A percentile compares a stretch with the other conserved stretches of the same genome.
These are phyloP conservation scores for Microtus pennsylvanicus DNA, from an alignment of 2,113 vertebrate species.

Conservation along the genomic window DNA sequence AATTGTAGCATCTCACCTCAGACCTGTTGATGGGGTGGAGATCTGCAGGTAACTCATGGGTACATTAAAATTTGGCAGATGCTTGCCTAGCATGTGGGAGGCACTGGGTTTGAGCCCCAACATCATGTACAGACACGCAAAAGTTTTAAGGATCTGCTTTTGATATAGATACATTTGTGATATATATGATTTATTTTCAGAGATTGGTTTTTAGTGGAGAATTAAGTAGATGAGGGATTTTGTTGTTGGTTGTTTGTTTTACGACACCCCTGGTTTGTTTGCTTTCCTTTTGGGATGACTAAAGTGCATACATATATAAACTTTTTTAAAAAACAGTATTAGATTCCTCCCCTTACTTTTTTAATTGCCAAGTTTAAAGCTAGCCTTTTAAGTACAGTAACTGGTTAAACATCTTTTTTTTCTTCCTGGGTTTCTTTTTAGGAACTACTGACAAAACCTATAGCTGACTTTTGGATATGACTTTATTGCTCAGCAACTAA, in stretches of 20 bases:
- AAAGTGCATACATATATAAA: neutral
- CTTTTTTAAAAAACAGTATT: constrained; percentile 8
- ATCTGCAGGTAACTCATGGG: neutral
- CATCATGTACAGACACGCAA: neutral
- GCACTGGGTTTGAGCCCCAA: neutral
- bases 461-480: constrained; percentile 78
- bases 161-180: constrained; percentile 19
- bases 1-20: neutral
- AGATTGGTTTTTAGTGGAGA: constrained; percentile 51
- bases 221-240: neutral
- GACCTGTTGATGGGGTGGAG: neutral
- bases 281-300: neutral
- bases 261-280: constrained; percentile 5
- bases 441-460: constrained; percentile 80
- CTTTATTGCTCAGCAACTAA: constrained; percentile 79
- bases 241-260: neutral
- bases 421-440: constrained; percentile 83
- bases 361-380: constrained; percentile 57
- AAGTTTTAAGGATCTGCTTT: constrained; percentile 36
- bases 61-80: constrained; percentile 7
- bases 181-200: constrained; percentile 44
- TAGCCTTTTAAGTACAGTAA: constrained; percentile 67
- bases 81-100: neutral
- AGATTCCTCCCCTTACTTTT: constrained; percentile 12
- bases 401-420: constrained; percentile 78